Base-by-base conservation (phyloP, 2,797 vertebrate genomes). In the Phataginus tetradactyla region DNA sequence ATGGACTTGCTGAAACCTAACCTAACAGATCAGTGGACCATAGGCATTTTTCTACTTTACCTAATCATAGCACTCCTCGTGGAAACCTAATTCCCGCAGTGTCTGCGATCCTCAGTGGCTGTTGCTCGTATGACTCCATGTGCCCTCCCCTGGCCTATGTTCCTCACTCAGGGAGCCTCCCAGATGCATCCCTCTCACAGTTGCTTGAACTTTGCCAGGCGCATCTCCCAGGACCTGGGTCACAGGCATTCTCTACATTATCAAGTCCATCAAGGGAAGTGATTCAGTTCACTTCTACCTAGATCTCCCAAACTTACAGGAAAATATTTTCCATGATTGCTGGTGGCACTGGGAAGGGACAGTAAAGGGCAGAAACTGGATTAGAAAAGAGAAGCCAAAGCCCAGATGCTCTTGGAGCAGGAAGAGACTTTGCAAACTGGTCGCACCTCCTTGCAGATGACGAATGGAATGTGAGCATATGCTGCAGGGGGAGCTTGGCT, bases 391-490 rank as follows among this genome's bases (percentile, higher is more conserved):
- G 83, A 79, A 57, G 51, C 20, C 55, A 72, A 71, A 86, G 94
- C 63, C 42, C 79, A 79, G 66, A 61, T 1, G 37, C 86, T 95
- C 74, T 77, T 57, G 83, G 97, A 95, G 79, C 69, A 59, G 80
- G 61, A 87, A 86, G 88, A 91, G 80, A n/a, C 68, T 42, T 59
- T 78, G 75, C 49, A 90, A 91, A 92, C 68, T 57, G 84, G 93
- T 85, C 80, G 66, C 66, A 21, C 75, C 92, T 94, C 89, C 68
- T 78, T 86, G 89, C 64, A 81, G 96, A 96, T 86, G 96, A 93
- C 78, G 96, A 85, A 95, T 94, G 96, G 91, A 97, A 94, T 79
- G 94, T 79, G 42, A 91, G 49, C 91, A 93, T 93, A 90, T 95
- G 95, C 88, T 32, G 29, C 0, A 79, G 57, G 18, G 0, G 86